phyloP scores from a whole-genome alignment of 1,140 invertebrate genomes.

The Lithobius niger region DNA sequence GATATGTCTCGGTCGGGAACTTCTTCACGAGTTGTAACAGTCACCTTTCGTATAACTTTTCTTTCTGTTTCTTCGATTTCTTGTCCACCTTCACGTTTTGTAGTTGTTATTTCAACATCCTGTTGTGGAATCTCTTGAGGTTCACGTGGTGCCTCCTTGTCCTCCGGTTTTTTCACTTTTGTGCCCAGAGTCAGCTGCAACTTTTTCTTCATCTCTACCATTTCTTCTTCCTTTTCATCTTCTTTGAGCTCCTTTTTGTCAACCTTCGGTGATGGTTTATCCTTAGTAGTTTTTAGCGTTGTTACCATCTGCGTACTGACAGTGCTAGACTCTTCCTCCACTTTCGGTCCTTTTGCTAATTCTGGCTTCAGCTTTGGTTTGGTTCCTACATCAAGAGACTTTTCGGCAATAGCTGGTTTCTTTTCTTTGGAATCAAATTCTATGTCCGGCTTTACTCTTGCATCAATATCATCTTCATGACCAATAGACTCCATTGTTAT shows the following conservation, averaged over 20 bases:
- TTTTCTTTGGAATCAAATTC: background rate
- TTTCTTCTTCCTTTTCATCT: constrained; percentile 13
- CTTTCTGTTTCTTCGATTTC: constrained; percentile 9
- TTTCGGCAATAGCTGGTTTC: background rate
- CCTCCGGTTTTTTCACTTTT: background rate
- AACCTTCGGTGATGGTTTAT: background rate
- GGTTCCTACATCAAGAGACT: background rate
- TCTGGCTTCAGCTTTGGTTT: constrained; percentile 7
- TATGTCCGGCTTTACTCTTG: background rate
- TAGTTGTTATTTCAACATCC: constrained; percentile 15
- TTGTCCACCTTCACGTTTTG: constrained; percentile 23
- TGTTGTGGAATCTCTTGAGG: background rate
- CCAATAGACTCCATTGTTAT: background rate
- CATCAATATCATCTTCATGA: background rate
- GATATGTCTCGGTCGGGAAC: constrained; percentile 7
- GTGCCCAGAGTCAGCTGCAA: background rate
- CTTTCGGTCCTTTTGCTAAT: constrained; percentile 15
- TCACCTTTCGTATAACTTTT: constrained; percentile 6
- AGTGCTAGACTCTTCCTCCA: constrained; percentile 9
- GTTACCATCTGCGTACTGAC: no score
- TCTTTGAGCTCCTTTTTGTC: constrained; percentile 14
- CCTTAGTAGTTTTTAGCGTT: no score
- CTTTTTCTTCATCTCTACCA: constrained; percentile 9
- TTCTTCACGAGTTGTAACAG: constrained; percentile 2
- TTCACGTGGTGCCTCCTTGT: background rate